phyloP scores from a whole-genome alignment of 2,888 invertebrate species.

The Athripsodes cinereus region DNA sequence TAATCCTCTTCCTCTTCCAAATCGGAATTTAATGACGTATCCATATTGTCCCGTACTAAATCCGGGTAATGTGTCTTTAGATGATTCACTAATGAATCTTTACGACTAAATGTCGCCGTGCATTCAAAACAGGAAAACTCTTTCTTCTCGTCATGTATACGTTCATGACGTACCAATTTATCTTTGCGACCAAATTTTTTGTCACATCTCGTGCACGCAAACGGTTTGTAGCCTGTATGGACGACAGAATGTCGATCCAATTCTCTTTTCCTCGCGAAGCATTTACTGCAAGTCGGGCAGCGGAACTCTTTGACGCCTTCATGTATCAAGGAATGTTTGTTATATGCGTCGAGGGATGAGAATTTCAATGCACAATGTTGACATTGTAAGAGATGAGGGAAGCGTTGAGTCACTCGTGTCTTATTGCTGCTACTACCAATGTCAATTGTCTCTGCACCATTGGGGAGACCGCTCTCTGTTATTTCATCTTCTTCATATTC shows the following conservation, averaged over 20 bases:
- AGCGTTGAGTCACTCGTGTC: background rate
- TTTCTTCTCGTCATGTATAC: slow-evolving; percentile 57
- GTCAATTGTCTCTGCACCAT: background rate
- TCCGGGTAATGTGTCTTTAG: slow-evolving; percentile 53
- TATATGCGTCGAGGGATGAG: slow-evolving; percentile 47
- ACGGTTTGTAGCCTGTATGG: slow-evolving; percentile 62
- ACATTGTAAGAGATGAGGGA: slow-evolving; percentile 31
- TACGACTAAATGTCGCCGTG: slow-evolving; percentile 52
- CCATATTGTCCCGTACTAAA: slow-evolving; percentile 18
- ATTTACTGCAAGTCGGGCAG: slow-evolving; percentile 61
- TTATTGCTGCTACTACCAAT: background rate
- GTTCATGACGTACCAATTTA: slow-evolving; percentile 61
- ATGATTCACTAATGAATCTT: slow-evolving; percentile 53
- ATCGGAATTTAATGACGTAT: slow-evolving; percentile 36
- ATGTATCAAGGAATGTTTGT: slow-evolving; percentile 50
- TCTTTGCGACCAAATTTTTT: slow-evolving; percentile 64
- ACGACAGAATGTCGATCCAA: slow-evolving; percentile 61
- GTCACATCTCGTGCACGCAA: slow-evolving; percentile 61
- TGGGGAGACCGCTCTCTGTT: background rate
- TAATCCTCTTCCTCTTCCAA: slow-evolving; percentile 30
- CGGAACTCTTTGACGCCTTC: slow-evolving; percentile 52
- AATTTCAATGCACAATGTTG: slow-evolving; percentile 49
- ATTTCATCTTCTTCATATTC: background rate
- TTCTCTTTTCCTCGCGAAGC: slow-evolving; percentile 64
- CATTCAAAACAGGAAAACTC: slow-evolving; percentile 59